These are phyloP conservation scores for Amphiprion percula DNA, from an alignment of 2,113 vertebrate species.

Conservation along the genomic window DNA sequence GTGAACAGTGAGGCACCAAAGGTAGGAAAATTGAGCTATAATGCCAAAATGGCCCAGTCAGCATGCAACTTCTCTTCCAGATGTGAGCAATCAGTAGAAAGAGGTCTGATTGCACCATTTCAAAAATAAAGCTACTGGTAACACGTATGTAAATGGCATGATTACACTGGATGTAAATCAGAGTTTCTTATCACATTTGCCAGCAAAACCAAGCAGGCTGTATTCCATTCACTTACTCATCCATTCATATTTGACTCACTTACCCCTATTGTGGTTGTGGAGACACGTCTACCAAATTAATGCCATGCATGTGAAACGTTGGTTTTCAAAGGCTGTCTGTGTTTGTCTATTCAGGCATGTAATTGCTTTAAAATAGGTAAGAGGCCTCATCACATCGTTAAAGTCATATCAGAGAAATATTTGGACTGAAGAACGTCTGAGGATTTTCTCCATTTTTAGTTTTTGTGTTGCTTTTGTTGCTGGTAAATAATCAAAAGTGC, in stretches of 20 bases:
- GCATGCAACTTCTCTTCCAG: neutral
- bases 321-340: neutral
- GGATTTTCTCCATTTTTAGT: too few species aligned
- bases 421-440: neutral
- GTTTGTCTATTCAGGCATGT: neutral
- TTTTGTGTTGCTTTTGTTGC: too few species aligned
- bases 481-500: too few species aligned
- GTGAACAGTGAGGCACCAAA: neutral
- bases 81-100: slow-evolving; percentile 6
- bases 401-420: neutral
- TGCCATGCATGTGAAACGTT: slow-evolving; percentile 1
- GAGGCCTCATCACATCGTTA: neutral
- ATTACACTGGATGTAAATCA: slow-evolving; percentile 24
- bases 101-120: neutral
- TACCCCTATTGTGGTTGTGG: neutral
- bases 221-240: neutral
- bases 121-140: neutral
- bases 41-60: slow-evolving; percentile 16
- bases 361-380: neutral
- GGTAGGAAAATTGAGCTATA: neutral
- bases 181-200: neutral
- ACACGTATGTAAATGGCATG: slow-evolving; percentile 36
- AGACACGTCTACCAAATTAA: slow-evolving; percentile 13
- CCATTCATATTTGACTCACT: neutral
- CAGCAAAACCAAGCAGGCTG: slow-evolving; percentile 3